Evolutionary conservation across 2,113 vertebrate species (phyloP).

Genomic region (Grantiella picta): DNA sequence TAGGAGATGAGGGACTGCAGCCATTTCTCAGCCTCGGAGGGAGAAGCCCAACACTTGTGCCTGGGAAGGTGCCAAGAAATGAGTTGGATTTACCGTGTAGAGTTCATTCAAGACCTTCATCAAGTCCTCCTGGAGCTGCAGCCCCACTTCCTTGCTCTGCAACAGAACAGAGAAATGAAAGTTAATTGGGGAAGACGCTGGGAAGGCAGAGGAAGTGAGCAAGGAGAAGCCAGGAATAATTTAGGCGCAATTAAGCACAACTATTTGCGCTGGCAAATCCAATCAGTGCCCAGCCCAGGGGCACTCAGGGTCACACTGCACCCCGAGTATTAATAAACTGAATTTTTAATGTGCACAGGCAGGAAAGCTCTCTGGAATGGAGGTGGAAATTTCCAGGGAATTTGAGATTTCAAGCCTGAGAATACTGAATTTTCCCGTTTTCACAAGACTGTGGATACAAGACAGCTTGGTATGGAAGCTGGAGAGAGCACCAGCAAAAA

Average conservation of each 20-base stretch:
- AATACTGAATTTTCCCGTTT: background rate
- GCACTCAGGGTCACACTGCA: conserved; percentile 17
- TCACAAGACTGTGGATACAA: background rate
- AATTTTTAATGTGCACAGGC: background rate
- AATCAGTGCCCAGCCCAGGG: conserved; percentile 28
- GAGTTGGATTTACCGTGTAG: conserved; percentile 84
- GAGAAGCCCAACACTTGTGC: conserved; percentile 20
- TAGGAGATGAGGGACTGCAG: background rate
- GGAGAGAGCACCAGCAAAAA: background rate
- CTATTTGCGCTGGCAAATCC: conserved; percentile 50
- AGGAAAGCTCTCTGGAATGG: background rate
- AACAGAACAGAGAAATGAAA: conserved; percentile 65
- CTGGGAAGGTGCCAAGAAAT: conserved; percentile 7
- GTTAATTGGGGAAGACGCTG: conserved; percentile 48
- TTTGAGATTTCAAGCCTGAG: background rate
- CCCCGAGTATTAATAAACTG: conserved; percentile 7
- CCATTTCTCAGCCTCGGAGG: background rate
- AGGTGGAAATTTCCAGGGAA: background rate
- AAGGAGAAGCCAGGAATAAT: background rate
- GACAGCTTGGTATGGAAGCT: background rate
- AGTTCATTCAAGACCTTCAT: conserved; percentile 98
- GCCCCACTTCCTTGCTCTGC: conserved; percentile 96
- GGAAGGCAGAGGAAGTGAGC: background rate
- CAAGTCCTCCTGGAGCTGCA: conserved; percentile 95
- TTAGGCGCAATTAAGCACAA: background rate